These are phyloP conservation scores for Planococcus citri DNA, from an alignment of 1,140 invertebrate genomes.

Conservation along the genomic window DNA sequence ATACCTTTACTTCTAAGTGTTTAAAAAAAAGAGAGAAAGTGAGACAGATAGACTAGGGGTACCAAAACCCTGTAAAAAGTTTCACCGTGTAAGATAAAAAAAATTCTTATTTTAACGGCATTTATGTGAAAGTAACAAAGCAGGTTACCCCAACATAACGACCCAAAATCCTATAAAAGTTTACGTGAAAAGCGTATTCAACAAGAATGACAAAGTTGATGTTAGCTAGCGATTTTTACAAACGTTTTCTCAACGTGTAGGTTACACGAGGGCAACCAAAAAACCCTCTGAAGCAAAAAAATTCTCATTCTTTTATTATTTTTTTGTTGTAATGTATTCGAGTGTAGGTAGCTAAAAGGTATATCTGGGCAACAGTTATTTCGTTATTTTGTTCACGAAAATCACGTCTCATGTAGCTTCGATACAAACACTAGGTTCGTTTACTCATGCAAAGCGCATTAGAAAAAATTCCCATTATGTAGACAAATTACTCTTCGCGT, in stretches of 20 bases:
- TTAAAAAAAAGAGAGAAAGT: too few species aligned
- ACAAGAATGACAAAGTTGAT: conserved; percentile 17
- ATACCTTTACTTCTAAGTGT: too few species aligned
- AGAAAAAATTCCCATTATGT: too few species aligned
- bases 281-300: not conserved
- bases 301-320: not conserved
- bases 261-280: not conserved
- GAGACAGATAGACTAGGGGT: too few species aligned
- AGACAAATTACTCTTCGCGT: too few species aligned
- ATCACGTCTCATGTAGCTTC: too few species aligned
- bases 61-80: too few species aligned
- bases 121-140: not conserved
- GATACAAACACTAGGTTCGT: too few species aligned
- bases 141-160: conserved; percentile 11
- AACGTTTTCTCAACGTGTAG: not conserved
- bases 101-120: conserved; percentile 20
- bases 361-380: too few species aligned
- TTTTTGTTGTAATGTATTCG: not conserved
- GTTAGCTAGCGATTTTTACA: not conserved
- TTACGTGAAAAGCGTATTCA: conserved; percentile 13
- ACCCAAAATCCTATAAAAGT: not conserved
- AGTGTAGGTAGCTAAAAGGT: too few species aligned
- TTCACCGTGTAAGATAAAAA: not conserved
- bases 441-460: too few species aligned
- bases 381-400: too few species aligned